A percentile compares a stretch with the other conserved stretches of the same genome.
phyloP scores from a whole-genome alignment of 1,140 invertebrate species.

The Cephus cinctus region DNA sequence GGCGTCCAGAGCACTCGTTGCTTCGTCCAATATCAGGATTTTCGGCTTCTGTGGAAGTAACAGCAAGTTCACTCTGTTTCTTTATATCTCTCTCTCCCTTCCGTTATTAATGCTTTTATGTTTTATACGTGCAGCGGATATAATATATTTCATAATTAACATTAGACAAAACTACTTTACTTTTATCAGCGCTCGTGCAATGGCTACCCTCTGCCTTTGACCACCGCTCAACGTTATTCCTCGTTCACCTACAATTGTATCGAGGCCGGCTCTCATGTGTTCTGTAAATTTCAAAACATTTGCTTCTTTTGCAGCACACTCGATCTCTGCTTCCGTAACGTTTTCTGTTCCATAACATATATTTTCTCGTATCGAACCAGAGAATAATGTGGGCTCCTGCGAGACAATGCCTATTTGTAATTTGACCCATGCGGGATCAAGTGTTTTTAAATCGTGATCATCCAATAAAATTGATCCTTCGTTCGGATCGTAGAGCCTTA shows the following conservation, averaged over 20 bases:
- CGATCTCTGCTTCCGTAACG: conserved; percentile 59
- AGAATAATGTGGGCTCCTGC: conserved; percentile 84
- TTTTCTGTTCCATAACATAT: conserved; percentile 71
- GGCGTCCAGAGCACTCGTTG: conserved; percentile 88
- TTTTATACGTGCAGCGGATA: conserved; percentile 32
- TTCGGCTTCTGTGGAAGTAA: conserved; percentile 69
- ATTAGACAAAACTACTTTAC: conserved; percentile 42
- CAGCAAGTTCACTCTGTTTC: conserved; percentile 48
- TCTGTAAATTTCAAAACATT: conserved; percentile 82
- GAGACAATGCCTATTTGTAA: conserved; percentile 77
- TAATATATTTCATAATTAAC: conserved; percentile 32
- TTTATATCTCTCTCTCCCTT: conserved; percentile 48
- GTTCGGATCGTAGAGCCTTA: conserved; percentile 80
- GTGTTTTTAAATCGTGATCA: conserved; percentile 61
- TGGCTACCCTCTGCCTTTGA: conserved; percentile 86
- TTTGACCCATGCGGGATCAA: conserved; percentile 73
- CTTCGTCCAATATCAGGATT: conserved; percentile 85
- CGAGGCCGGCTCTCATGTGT: conserved; percentile 70
- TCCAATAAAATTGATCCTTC: conserved; percentile 68
- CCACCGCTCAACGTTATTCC: conserved; percentile 82
- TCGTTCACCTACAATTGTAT: conserved; percentile 79
- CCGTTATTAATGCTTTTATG: conserved; percentile 4
- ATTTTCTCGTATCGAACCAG: conserved; percentile 78
- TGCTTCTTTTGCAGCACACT: conserved; percentile 66
- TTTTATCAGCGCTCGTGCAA: conserved; percentile 86